Evolutionary conservation across 2,797 vertebrate species (phyloP).

Genomic region (Falco concolor): DNA sequence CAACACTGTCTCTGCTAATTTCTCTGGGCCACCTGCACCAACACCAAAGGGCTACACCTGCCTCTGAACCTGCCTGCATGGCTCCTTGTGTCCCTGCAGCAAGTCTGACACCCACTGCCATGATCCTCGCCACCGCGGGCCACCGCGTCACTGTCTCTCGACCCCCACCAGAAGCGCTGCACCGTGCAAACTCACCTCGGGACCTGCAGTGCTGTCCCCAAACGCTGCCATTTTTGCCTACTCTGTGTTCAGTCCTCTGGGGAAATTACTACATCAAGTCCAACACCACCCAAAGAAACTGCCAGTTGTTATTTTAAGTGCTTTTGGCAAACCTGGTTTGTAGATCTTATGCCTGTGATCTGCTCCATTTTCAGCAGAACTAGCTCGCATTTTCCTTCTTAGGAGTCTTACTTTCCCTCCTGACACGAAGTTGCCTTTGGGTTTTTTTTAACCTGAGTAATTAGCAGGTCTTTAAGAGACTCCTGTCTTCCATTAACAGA

Average conservation of each 20-base stretch:
- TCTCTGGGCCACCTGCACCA: not conserved
- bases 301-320: not conserved
- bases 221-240: not conserved
- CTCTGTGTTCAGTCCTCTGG: not conserved
- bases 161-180: not conserved
- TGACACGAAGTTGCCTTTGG: not conserved
- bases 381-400: not conserved
- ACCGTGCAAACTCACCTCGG: not conserved
- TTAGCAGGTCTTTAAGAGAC: not conserved
- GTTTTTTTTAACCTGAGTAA: not conserved
- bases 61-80: fast-evolving
- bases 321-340: not conserved
- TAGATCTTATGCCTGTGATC: not conserved
- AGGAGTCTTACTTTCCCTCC: not conserved
- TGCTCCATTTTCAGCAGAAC: slow-evolving; percentile 8
- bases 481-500: not conserved
- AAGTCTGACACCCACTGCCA: not conserved
- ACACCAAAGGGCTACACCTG: fast-evolving
- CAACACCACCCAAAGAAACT: not conserved
- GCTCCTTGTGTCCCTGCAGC: not conserved
- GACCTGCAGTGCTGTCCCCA: not conserved
- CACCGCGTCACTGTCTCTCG: not conserved
- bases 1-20: not conserved
- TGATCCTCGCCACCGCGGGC: not conserved
- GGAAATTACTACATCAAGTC: not conserved